Evolutionary conservation across 1,140 invertebrate species (phyloP), one percentile per base, ranked within the genome.

Genomic region (Drosophila guanche): DNA sequence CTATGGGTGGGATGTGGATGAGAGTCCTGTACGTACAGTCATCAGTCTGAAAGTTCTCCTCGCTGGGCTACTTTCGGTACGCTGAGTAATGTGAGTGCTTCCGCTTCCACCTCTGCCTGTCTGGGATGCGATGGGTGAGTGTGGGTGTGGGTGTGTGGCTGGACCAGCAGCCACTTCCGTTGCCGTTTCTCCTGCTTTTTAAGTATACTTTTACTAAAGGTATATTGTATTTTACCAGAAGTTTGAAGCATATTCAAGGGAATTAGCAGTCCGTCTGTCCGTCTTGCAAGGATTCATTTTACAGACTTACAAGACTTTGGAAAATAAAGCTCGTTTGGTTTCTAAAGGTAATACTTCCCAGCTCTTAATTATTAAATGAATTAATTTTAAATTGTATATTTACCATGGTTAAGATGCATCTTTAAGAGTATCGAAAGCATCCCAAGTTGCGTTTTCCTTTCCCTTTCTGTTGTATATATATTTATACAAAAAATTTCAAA

Each of bases 101-200:
- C 80, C 76, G 73, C 52, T 89, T 79, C 89, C 79, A 75, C 55
- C 40, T 66, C 61, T 58, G 45, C 59, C 47, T 41, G 37, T 14
- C 22, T 22, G 33, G 33, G 3, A 10, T 33, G 29, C 7, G 0
- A 6, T 27, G 27, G 27, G 27, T 29, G 7, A 10, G 33, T 0
- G 16, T 37, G 22, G 40, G 25, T 16, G 46, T 14, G 50, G 8
- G 8, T 48, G 22, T 68, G 52, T 37, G 51, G 66, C 27, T 51
- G 65, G 40, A 57, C 69, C 48, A 47, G 10, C 33, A 73, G 75
- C 53, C 84, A 91, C 57, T 91, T 92, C 79, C 95, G 95, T 2
- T 95, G 40, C 40, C 55, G 37, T 55, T 51, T 20, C 41, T 47
- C 41, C 41, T 41, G n/a, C 23, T 16, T 20, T 55, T 42, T 29